Percentiles rank a stretch among this genome's conserved stretches.
Evolutionary conservation across 2,797 vertebrate genomes (phyloP).

Genomic region (Cyprinella venusta): DNA sequence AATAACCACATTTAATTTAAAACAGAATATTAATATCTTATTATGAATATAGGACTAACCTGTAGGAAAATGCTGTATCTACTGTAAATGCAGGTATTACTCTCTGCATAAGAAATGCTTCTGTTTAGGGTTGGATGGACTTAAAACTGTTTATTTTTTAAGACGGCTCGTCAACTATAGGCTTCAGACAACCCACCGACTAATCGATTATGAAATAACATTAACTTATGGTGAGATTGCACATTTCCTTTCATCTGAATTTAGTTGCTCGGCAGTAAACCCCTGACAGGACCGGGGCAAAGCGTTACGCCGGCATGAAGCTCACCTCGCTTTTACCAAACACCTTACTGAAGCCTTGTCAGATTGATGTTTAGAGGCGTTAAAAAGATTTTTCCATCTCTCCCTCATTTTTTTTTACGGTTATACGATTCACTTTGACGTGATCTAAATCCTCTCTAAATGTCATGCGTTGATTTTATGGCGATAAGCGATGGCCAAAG

Average conservation of each 20-base stretch:
- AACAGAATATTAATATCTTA: no score
- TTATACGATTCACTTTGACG: conserved; percentile 30
- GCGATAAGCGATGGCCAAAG: conserved; percentile 16
- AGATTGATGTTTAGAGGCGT: conserved; percentile 43
- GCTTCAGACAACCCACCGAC: neutral
- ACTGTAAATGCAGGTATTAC: no score
- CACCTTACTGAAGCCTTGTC: conserved; percentile 33
- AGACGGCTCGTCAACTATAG: neutral
- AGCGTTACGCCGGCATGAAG: neutral
- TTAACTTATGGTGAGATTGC: neutral
- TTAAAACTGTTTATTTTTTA: neutral
- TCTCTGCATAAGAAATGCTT: neutral
- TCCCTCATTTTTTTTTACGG: conserved; percentile 6
- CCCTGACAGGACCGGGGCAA: conserved; percentile 34
- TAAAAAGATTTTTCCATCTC: conserved; percentile 47
- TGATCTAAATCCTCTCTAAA: conserved; percentile 16
- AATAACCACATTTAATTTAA: no score
- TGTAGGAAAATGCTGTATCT: no score
- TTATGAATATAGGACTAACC: no score
- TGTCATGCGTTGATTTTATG: conserved; percentile 31
- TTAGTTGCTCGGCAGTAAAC: neutral
- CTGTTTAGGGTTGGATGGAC: neutral
- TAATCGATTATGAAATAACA: neutral
- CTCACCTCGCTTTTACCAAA: conserved; percentile 33
- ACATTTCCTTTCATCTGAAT: neutral